Evolutionary conservation across 2,113 vertebrate genomes (phyloP).

Genomic region (Eurystomus gularis): DNA sequence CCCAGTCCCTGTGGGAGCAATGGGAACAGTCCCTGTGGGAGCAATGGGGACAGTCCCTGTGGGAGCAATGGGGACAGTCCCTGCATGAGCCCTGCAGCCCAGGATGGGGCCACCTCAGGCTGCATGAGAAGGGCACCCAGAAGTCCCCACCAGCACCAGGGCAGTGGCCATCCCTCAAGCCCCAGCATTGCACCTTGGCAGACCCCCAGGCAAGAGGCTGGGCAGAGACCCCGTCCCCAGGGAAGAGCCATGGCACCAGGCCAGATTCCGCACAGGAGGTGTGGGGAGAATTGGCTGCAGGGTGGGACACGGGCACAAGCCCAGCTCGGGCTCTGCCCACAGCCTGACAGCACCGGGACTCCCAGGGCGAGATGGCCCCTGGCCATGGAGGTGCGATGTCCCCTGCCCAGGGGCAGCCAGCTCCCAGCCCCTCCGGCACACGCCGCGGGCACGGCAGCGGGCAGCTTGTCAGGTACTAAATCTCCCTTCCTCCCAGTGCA

Average conservation of each 20-base stretch:
- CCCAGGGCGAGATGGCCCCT: not conserved
- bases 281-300: fast-evolving
- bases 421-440: not conserved
- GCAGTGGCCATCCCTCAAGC: fast-evolving
- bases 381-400: not conserved
- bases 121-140: not conserved
- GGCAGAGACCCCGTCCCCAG: not conserved
- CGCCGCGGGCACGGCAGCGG: not conserved
- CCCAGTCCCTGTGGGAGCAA: fast-evolving
- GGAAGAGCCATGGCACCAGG: fast-evolving
- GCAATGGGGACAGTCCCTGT: fast-evolving
- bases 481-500: not conserved
- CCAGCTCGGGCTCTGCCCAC: not conserved
- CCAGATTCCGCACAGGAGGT: fast-evolving
- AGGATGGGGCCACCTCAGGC: fast-evolving
- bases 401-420: not conserved
- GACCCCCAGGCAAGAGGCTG: fast-evolving
- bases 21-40: fast-evolving
- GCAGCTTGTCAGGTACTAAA: not conserved
- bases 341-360: not conserved
- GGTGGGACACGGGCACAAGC: fast-evolving
- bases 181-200: not conserved
- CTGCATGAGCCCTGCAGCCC: not conserved
- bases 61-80: not conserved
- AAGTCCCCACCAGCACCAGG: fast-evolving